phyloP scores from a whole-genome alignment of 1,140 invertebrate genomes.

The Aricia agestis region DNA sequence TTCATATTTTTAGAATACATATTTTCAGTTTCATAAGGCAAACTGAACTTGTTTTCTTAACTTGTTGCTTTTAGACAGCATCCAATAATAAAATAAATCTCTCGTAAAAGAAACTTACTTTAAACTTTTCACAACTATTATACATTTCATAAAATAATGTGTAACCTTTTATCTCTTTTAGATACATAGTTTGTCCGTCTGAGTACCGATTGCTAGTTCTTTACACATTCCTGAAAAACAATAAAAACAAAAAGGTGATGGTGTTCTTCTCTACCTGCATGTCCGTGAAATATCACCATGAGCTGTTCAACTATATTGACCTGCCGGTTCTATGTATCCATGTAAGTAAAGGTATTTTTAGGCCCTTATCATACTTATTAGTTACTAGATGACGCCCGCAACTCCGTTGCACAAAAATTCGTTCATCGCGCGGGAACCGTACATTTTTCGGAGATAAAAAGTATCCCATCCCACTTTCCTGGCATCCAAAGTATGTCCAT shows the following conservation, averaged over 20 bases:
- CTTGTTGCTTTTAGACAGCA: too few relatives aligned
- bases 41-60: too few relatives aligned
- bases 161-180: constrained; percentile 39
- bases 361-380: too few relatives aligned
- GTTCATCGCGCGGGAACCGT: too few relatives aligned
- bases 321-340: constrained; percentile 97
- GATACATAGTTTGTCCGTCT: constrained; percentile 93
- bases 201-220: constrained; percentile 96
- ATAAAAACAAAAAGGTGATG: constrained; percentile 98
- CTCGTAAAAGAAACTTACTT: background rate
- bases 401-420: too few relatives aligned
- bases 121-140: too few relatives aligned
- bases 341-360: constrained; percentile 81
- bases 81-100: too few relatives aligned
- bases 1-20: background rate
- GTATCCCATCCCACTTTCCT: too few relatives aligned
- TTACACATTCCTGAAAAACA: constrained; percentile 98
- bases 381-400: too few relatives aligned
- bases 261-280: constrained; percentile 99
- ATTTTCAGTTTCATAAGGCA: too few relatives aligned
- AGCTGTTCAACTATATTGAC: constrained; percentile 98
- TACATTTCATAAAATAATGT: background rate
- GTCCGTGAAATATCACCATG: constrained; percentile 97
- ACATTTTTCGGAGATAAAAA: too few relatives aligned
- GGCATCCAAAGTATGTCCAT: too few relatives aligned